A percentile compares a stretch with the other conserved stretches of the same genome.
These are phyloP conservation scores for Cottoperca gobio DNA, from an alignment of 2,797 vertebrate species.

Conservation along the genomic window DNA sequence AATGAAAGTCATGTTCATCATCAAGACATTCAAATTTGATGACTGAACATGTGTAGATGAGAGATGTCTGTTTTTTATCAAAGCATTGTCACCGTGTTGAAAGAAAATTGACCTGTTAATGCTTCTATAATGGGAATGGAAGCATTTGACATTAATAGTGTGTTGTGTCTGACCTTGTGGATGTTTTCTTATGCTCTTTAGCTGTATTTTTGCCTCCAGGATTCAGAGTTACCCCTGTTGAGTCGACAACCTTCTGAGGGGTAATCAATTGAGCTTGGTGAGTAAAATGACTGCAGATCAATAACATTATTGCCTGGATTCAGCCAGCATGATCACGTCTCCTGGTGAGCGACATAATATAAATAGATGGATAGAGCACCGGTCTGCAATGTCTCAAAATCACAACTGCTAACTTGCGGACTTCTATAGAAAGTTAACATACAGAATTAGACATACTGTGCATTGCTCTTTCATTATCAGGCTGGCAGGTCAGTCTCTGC, in stretches of 20 bases:
- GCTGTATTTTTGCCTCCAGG: slow-evolving; percentile 41
- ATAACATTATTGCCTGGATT: slow-evolving; percentile 59
- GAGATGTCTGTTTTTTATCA: neutral
- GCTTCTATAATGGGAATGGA: neutral
- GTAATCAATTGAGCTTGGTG: slow-evolving; percentile 71
- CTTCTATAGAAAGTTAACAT: neutral
- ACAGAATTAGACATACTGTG: neutral
- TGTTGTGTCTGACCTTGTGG: slow-evolving; percentile 23
- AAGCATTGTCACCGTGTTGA: neutral
- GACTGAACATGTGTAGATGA: neutral
- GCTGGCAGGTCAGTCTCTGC: neutral
- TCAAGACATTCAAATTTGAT: slow-evolving; percentile 13
- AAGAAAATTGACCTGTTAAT: slow-evolving; percentile 8
- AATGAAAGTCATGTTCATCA: neutral
- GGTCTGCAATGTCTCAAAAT: neutral
- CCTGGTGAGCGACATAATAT: slow-evolving; percentile 25
- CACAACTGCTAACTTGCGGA: neutral
- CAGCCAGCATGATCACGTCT: slow-evolving; percentile 50
- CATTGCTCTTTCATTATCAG: neutral
- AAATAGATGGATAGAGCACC: slow-evolving; percentile 11
- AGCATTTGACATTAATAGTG: slow-evolving; percentile 23
- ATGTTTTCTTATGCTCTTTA: slow-evolving; percentile 40
- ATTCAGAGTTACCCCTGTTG: slow-evolving; percentile 52
- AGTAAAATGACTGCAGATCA: slow-evolving; percentile 70
- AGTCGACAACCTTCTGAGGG: slow-evolving; percentile 57